phyloP scores from a whole-genome alignment of 2,113 vertebrate species.

The Cervus canadensis region DNA sequence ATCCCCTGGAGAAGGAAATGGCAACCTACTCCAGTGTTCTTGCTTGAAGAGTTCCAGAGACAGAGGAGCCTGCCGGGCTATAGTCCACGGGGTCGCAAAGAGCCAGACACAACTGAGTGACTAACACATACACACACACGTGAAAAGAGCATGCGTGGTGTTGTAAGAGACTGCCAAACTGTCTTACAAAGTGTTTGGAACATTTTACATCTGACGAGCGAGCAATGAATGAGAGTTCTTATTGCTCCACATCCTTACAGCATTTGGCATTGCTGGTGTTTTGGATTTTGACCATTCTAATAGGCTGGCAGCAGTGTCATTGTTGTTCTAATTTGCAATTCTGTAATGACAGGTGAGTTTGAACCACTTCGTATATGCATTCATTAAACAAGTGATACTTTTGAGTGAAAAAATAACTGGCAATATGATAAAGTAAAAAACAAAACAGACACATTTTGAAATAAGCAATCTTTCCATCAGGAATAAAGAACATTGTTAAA shows the following conservation, averaged over 20 bases:
- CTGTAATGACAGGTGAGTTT: background rate
- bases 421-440: background rate
- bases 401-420: constrained; percentile 7
- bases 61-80: background rate
- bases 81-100: background rate
- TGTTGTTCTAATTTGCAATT: background rate
- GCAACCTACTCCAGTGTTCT: background rate
- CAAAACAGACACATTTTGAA: background rate
- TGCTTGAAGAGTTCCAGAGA: background rate
- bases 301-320: background rate
- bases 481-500: background rate
- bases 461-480: background rate
- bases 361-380: background rate
- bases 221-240: background rate
- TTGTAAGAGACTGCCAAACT: background rate
- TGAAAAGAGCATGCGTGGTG: background rate
- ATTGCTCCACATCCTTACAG: background rate
- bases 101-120: background rate
- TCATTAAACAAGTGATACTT: background rate
- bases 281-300: background rate
- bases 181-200: background rate
- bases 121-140: background rate
- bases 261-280: background rate
- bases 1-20: background rate
- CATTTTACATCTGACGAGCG: background rate